These are phyloP conservation scores for Strigamia transsilvanica DNA, from an alignment of 2,888 invertebrate species.

Conservation along the genomic window DNA sequence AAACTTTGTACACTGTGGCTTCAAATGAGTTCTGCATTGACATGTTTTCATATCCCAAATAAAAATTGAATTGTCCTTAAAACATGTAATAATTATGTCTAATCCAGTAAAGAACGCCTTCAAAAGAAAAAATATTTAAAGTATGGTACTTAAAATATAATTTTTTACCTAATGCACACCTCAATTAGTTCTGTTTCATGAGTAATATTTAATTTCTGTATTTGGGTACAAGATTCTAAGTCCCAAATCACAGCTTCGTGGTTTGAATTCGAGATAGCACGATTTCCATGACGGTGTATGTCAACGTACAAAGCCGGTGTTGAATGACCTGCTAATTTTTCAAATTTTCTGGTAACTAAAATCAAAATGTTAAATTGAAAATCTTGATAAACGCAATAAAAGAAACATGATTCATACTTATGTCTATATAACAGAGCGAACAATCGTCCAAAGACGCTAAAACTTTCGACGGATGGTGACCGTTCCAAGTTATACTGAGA, in stretches of 20 bases:
- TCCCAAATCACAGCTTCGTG: neutral
- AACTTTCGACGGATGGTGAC: neutral
- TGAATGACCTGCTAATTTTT: neutral
- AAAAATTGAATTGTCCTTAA: conserved; percentile 35
- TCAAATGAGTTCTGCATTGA: neutral
- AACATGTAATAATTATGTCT: neutral
- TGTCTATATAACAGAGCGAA: neutral
- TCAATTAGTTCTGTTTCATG: neutral
- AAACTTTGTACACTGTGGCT: neutral
- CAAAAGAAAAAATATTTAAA: neutral
- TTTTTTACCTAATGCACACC: neutral
- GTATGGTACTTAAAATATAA: no score
- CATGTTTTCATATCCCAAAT: conserved; percentile 18
- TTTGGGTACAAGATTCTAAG: neutral
- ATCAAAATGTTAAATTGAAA: neutral
- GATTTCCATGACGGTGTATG: neutral
- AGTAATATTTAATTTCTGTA: conserved; percentile 17
- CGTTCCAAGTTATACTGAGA: neutral
- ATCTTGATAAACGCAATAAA: neutral
- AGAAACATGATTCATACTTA: neutral
- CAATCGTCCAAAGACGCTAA: neutral
- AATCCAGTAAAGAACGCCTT: neutral
- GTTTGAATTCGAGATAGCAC: conserved; percentile 2
- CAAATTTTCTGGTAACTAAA: neutral
- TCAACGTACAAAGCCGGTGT: neutral